These are phyloP conservation scores for Agrochola litura DNA, from an alignment of 2,888 invertebrate species.

Conservation along the genomic window DNA sequence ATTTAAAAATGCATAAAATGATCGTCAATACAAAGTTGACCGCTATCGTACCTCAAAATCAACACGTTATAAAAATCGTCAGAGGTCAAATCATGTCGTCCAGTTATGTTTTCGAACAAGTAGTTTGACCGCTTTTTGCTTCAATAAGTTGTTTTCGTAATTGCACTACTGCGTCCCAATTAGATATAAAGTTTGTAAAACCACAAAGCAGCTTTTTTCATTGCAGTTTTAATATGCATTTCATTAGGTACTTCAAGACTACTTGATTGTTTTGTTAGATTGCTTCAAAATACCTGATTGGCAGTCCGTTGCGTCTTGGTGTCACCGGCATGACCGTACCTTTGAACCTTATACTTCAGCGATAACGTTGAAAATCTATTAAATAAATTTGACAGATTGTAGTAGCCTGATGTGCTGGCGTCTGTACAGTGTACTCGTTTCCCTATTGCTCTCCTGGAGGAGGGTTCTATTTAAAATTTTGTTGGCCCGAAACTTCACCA, in stretches of 20 bases:
- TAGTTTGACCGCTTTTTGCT: slow-evolving; percentile 38
- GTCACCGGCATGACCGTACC: background rate
- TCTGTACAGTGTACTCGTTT: no score
- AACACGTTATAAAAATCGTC: slow-evolving; percentile 11
- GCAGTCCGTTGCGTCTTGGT: background rate
- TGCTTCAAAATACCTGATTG: background rate
- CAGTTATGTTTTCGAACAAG: slow-evolving; percentile 20
- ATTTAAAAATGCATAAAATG: slow-evolving; percentile 6
- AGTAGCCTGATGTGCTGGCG: no score
- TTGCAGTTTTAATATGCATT: background rate
- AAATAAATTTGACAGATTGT: no score
- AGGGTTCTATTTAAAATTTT: background rate
- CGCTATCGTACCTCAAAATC: background rate
- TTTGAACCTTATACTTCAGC: no score
- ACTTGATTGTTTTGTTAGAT: background rate
- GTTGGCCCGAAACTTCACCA: background rate
- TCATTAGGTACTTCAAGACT: background rate
- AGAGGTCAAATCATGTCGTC: slow-evolving; percentile 48
- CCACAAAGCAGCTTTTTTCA: slow-evolving; percentile 3
- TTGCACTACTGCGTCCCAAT: slow-evolving; percentile 32
- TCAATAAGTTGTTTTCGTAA: slow-evolving; percentile 32
- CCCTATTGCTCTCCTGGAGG: no score
- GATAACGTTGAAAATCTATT: no score
- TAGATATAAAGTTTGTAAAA: no score
- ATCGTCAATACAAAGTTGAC: slow-evolving; percentile 19